phyloP scores from a whole-genome alignment of 2,888 invertebrate genomes.

The Amphipoea lucens region DNA sequence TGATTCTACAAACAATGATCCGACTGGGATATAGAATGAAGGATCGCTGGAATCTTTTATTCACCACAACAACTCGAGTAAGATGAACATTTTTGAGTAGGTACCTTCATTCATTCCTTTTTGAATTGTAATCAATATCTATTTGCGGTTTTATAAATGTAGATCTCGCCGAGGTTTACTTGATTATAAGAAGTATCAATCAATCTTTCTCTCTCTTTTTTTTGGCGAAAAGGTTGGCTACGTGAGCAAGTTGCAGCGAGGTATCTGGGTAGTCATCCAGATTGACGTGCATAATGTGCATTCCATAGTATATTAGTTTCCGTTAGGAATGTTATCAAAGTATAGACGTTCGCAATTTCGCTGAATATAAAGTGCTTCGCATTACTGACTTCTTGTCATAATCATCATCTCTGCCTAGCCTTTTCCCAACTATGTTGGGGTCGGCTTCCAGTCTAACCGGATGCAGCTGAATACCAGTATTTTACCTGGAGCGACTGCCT shows the following conservation, averaged over 20 bases:
- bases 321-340: not conserved
- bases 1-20: not conserved
- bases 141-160: slow-evolving; percentile 12
- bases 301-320: not conserved
- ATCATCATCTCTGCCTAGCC: no score
- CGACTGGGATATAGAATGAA: slow-evolving; percentile 20
- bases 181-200: slow-evolving; percentile 4
- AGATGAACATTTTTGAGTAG: slow-evolving; percentile 37
- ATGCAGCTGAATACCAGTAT: no score
- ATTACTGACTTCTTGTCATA: not conserved
- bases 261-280: not conserved
- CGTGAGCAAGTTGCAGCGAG: not conserved
- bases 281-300: not conserved
- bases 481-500: no score
- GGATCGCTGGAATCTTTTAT: slow-evolving; percentile 42
- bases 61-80: slow-evolving; percentile 28
- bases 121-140: slow-evolving; percentile 27
- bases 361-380: not conserved
- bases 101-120: not conserved
- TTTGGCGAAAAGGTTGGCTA: not conserved
- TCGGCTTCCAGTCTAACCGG: no score
- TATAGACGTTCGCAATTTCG: not conserved
- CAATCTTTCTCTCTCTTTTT: slow-evolving; percentile 1
- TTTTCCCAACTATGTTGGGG: no score
- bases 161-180: not conserved